phyloP scores from a whole-genome alignment of 2,113 vertebrate species.

The Mola mola region DNA sequence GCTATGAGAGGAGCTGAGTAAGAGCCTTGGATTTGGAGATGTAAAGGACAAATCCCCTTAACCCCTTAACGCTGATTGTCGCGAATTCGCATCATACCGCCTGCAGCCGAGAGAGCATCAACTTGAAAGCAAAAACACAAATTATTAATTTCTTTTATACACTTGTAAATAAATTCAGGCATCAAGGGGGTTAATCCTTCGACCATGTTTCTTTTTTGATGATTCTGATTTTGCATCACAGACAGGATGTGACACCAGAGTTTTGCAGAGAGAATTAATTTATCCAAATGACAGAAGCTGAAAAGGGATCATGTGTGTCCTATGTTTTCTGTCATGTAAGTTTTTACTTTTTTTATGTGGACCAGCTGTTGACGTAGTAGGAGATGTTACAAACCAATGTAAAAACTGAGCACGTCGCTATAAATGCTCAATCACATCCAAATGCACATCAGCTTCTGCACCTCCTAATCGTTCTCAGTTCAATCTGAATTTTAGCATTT shows the following conservation, averaged over 20 bases:
- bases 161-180: too few species aligned
- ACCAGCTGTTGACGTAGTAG: conserved; percentile 13
- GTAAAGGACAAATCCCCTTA: neutral
- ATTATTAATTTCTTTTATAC: too few species aligned
- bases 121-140: too few species aligned
- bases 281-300: conserved; percentile 25
- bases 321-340: conserved; percentile 18
- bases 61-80: too few species aligned
- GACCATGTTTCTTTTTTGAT: conserved; percentile 21
- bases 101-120: too few species aligned
- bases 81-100: too few species aligned
- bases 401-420: conserved; percentile 18
- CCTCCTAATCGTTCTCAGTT: neutral
- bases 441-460: neutral
- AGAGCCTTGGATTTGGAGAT: too few species aligned
- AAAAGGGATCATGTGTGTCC: conserved; percentile 47
- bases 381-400: conserved; percentile 16
- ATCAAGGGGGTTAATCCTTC: too few species aligned
- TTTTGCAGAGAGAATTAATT: conserved; percentile 26
- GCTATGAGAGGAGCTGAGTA: conserved; percentile 84
- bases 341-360: too few species aligned
- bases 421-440: conserved; percentile 13
- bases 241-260: conserved; percentile 30
- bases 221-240: conserved; percentile 28
- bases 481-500: conserved; percentile 16